Percentiles rank a stretch among this genome's conserved stretches.
These are phyloP conservation scores for Malurus splendens DNA, from an alignment of 2,797 vertebrate species.

Conservation along the genomic window DNA sequence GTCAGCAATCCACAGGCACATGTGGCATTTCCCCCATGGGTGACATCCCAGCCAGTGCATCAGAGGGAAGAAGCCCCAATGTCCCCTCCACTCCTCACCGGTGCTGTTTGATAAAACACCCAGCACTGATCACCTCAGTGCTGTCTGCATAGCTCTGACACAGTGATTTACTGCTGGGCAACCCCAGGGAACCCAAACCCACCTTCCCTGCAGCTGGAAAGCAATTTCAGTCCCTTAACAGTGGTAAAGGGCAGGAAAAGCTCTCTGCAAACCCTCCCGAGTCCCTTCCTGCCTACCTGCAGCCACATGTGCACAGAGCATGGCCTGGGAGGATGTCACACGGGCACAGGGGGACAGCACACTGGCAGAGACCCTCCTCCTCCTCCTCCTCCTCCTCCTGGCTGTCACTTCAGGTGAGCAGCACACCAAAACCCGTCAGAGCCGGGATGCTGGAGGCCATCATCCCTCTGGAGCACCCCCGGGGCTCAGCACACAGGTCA, in stretches of 20 bases:
- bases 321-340: background rate
- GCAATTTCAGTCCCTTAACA: background rate
- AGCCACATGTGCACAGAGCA: fast-evolving
- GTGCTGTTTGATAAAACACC: background rate
- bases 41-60: fast-evolving
- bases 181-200: background rate
- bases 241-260: background rate
- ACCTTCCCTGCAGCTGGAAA: background rate
- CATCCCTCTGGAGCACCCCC: background rate
- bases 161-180: background rate
- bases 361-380: background rate
- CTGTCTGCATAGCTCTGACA: background rate
- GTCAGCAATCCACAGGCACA: background rate
- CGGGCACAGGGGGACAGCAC: background rate
- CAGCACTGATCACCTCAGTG: background rate
- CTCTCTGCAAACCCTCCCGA: fast-evolving
- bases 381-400: background rate
- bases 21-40: fast-evolving
- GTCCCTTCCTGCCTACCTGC: background rate
- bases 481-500: background rate
- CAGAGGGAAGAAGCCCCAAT: fast-evolving
- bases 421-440: fast-evolving
- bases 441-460: background rate
- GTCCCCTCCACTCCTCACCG: background rate
- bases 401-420: background rate